Base-by-base conservation (phyloP, 2,888 invertebrate species). In the Drosophila kuntzei region DNA sequence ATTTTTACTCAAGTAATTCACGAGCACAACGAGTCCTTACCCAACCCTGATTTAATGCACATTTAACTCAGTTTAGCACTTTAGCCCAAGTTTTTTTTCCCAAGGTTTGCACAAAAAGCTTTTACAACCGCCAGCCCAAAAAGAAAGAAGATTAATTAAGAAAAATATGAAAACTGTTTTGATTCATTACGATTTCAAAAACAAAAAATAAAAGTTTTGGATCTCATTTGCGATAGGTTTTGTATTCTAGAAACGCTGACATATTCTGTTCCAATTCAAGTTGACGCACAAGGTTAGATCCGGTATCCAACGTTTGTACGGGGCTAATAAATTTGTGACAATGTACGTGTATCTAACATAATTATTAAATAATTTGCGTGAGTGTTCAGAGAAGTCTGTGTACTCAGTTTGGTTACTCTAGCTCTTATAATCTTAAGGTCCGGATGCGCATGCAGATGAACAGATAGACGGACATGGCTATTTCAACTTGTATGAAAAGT, bases 61-160 rank as follows among this genome's bases (percentile, higher is more conserved):
- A 47, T 68, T 62, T 58, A 72, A 22, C 58, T 29, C 61, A 61
- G 50, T 61, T 60, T 66, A 68, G 63, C 71, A 74, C 76, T 79
- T 80, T 63, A 32, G 36, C 47, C 25, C 12, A 59, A 62, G 62
- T 77, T 71, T 1, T 43, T 51, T 61, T 57, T 46, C 51, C 55
- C 68, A 61, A 71, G 60, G 63, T 60, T 61, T 43, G 74, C 76
- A 61, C 44, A 68, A 60, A 72, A 43, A 43, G 47, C 51, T 34
- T 29, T 39, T 20, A 32, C 64, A 49, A 20, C 62, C 66, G 68
- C 46, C 59, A 63, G 46, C 46, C 46, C 54, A 44, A 29, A 74
- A 63, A 41, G 59, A 85, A 89, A 86, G 81, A 89, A 90, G 90
- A 90, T 91, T 90, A 90, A 90, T 90, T 90, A 90, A 80, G 90